Evolutionary conservation across 2,797 vertebrate genomes (phyloP), one percentile per base, ranked within the genome.

Genomic region (Esox masquinongy): DNA sequence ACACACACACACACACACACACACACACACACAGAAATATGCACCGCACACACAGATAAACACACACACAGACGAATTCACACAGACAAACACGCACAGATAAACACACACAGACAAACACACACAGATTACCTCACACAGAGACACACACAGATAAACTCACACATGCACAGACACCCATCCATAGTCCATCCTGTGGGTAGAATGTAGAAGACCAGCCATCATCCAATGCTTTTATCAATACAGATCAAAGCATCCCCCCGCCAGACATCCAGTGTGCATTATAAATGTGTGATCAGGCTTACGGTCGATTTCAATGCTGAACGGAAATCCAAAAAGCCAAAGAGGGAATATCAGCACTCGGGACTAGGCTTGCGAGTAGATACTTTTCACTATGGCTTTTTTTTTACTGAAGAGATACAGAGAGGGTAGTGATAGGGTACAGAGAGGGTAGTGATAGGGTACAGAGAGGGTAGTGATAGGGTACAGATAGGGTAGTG

Each of bases 201-300:
- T 24, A 15, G n/a, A 22, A 70, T 16, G 24, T 22, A 53, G 51
- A 50, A 70, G 68, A 47, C 19, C 22, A 29, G 8, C 43, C 43
- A 17, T 70, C 11, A 68, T 34, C 36, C 36, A 31, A 39, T 17
- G 68, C 68, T 70, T 29, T 47, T 68, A 68, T 68, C 67, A 68
- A 68, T 47, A 51, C 47, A 70, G 43, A 70, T 70, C 68, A 70
- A 70, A 70, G 68, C 24, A 24, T 51, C 47, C 69, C 49, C 29
- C 39, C 5, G n/a, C 68, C n/a, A 47, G 8, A 69, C 9, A 26
- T 9, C n/a, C 67, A 43, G 68, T 29, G 49, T 50, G 12, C 24
- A 47, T 70, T 17, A 69, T 47, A 39, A 69, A 39, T 15, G 8
- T 69, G 36, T 11, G 9, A 69, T 39, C 47, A n/a, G 43, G 19